phyloP scores from a whole-genome alignment of 2,888 invertebrate genomes.

The Netelia inedita region DNA sequence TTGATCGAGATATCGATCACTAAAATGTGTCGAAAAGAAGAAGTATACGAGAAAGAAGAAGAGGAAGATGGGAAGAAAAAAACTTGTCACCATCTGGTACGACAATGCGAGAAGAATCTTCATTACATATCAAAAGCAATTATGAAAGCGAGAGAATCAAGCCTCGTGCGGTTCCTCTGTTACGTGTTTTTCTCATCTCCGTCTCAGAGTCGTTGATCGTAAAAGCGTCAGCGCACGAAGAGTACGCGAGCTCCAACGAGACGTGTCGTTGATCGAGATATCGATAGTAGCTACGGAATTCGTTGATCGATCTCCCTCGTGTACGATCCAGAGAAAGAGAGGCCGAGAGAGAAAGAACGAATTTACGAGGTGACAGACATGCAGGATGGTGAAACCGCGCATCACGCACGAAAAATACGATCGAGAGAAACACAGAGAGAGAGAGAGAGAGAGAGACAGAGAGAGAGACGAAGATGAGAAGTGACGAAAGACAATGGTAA shows the following conservation, averaged over 20 bases:
- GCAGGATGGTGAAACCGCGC: slow-evolving; percentile 20
- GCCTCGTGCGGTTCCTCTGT: background rate
- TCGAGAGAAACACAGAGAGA: slow-evolving; percentile 19
- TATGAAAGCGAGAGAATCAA: slow-evolving; percentile 38
- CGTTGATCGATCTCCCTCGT: slow-evolving; percentile 59
- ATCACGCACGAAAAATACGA: slow-evolving; percentile 63
- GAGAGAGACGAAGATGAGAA: slow-evolving; percentile 51
- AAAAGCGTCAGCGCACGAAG: slow-evolving; percentile 33
- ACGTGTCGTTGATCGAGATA: slow-evolving; percentile 68
- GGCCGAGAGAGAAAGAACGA: slow-evolving; percentile 64
- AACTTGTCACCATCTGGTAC: slow-evolving; percentile 34
- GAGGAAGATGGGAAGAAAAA: slow-evolving; percentile 21
- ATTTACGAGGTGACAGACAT: slow-evolving; percentile 70
- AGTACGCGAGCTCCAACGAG: slow-evolving; percentile 35
- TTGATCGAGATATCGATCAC: slow-evolving; percentile 56
- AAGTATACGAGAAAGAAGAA: background rate
- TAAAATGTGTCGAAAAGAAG: slow-evolving; percentile 33
- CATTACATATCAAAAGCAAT: slow-evolving; percentile 63
- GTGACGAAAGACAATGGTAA: slow-evolving; percentile 64
- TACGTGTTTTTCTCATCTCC: slow-evolving; percentile 7
- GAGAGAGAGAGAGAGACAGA: slow-evolving; percentile 32
- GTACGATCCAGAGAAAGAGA: slow-evolving; percentile 46
- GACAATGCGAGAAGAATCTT: slow-evolving; percentile 49
- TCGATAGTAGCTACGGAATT: slow-evolving; percentile 62
- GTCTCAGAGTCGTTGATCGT: slow-evolving; percentile 27